Evolutionary conservation across 2,797 vertebrate genomes (phyloP).

Genomic region (Echeneis naucrates): DNA sequence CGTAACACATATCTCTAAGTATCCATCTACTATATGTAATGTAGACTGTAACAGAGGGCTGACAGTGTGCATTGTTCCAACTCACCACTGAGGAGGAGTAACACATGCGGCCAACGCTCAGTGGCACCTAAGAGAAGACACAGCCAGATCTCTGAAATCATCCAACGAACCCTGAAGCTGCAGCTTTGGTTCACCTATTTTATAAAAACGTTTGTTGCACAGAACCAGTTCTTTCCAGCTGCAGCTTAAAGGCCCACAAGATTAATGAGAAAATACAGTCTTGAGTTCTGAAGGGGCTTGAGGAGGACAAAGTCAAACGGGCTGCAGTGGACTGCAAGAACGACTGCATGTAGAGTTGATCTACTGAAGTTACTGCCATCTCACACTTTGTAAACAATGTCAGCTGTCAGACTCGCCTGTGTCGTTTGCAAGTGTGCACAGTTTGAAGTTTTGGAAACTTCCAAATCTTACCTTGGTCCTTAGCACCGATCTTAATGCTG

Average conservation of each 20-base stretch:
- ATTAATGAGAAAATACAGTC: slow-evolving; percentile 58
- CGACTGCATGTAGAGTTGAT: neutral
- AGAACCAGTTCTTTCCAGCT: slow-evolving; percentile 16
- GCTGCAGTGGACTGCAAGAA: neutral
- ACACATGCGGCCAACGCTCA: slow-evolving; percentile 75
- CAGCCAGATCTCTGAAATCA: slow-evolving; percentile 15
- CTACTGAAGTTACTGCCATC: neutral
- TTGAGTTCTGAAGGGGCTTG: slow-evolving; percentile 16
- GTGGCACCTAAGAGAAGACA: slow-evolving; percentile 77
- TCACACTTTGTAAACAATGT: slow-evolving; percentile 53
- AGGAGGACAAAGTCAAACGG: slow-evolving; percentile 61
- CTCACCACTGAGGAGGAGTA: slow-evolving; percentile 88
- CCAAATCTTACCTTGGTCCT: slow-evolving; percentile 77
- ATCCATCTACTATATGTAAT: neutral
- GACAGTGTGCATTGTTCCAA: slow-evolving; percentile 31
- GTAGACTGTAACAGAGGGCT: neutral
- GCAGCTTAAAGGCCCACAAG: slow-evolving; percentile 19
- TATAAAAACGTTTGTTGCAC: neutral
- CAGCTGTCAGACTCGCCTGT: slow-evolving; percentile 23
- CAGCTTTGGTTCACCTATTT: neutral
- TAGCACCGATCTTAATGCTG: slow-evolving; percentile 74
- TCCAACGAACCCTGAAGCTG: neutral
- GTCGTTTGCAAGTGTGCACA: neutral
- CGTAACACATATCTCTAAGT: slow-evolving; percentile 1
- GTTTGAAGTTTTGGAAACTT: neutral